Conservation (phyloP, 1,140 invertebrate genomes). For the Aphaenogaster rudis region DNA sequence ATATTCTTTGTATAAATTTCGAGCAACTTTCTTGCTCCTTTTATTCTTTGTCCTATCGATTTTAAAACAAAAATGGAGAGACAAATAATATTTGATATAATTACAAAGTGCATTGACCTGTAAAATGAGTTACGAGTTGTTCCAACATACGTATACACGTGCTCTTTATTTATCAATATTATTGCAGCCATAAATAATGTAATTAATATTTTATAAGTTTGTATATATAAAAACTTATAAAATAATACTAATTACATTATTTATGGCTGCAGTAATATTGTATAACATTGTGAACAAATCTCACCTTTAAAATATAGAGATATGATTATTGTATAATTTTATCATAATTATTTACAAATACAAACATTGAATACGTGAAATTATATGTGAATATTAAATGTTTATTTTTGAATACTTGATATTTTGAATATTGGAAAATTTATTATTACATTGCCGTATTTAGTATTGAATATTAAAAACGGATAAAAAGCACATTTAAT, state of each 20-base stretch:
- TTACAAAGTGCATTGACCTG: not conserved
- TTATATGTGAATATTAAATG: conserved; percentile 17
- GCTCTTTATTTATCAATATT: not conserved
- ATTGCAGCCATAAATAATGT: conserved; percentile 2
- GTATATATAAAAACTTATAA: not conserved
- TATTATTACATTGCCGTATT: not conserved
- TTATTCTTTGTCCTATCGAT: not conserved
- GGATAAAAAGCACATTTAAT: not conserved
- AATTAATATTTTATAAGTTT: conserved; percentile 15
- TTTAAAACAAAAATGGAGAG: not conserved
- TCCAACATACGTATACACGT: not conserved
- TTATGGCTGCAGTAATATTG: not conserved
- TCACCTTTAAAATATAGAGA: not conserved
- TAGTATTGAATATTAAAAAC: conserved; percentile 7
- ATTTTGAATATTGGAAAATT: not conserved
- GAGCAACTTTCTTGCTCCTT: not conserved
- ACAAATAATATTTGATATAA: conserved; percentile 19
- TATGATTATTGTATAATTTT: not conserved
- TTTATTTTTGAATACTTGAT: conserved; percentile 6
- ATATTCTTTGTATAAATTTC: conserved; percentile 19
- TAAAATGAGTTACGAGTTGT: conserved; percentile 16
- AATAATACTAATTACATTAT: conserved; percentile 28
- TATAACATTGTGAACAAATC: conserved; percentile 1
- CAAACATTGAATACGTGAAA: not conserved
- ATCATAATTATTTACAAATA: conserved; percentile 12